Conservation (phyloP, 1,140 invertebrate genomes). For the Drosophila nikananu region DNA sequence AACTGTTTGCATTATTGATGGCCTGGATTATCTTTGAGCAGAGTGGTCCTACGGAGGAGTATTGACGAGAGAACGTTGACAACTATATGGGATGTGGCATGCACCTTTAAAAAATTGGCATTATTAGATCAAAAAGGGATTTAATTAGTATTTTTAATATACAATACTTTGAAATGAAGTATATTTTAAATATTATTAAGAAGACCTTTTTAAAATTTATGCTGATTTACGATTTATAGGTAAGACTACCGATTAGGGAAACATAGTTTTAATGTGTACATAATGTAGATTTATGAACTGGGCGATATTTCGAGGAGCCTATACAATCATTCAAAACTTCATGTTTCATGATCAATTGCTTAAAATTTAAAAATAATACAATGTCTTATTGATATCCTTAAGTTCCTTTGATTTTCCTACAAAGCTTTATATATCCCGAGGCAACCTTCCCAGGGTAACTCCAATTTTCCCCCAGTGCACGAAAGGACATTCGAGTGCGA, state of each 20-base stretch:
- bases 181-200: not conserved
- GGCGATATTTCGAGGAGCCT: no score
- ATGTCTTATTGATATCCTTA: no score
- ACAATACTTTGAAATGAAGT: not conserved
- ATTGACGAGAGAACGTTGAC: constrained; percentile 67
- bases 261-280: no score
- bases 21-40: constrained; percentile 77
- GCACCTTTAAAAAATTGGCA: not conserved
- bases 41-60: constrained; percentile 41
- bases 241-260: no score
- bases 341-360: no score
- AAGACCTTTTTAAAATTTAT: not conserved
- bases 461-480: constrained; percentile 9
- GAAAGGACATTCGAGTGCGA: not conserved
- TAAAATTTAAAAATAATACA: no score
- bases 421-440: not conserved
- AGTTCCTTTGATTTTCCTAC: not conserved
- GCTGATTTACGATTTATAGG: no score
- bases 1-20: constrained; percentile 83
- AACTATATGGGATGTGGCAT: constrained; percentile 54
- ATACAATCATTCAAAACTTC: no score
- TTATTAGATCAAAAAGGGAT: not conserved
- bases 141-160: not conserved
- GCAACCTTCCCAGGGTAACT: not conserved
- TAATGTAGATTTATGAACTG: no score